Evolutionary conservation across 2,888 invertebrate species (phyloP).

Genomic region (Zhuqinia jingwanae): DNA sequence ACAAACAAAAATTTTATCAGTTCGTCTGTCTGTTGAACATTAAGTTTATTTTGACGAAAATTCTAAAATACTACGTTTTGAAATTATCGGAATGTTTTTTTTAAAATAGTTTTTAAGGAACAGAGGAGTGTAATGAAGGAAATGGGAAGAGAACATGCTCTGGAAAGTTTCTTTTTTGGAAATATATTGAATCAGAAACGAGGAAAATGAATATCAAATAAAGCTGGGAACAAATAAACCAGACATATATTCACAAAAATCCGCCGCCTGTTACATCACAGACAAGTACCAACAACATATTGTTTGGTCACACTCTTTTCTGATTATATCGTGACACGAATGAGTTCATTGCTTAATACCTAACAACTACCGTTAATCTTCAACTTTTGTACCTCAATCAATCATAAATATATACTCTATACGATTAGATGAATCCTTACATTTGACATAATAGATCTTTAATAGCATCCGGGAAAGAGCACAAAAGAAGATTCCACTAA

Average conservation of each 20-base stretch:
- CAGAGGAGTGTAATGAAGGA: background rate
- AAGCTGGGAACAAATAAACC: constrained; percentile 51
- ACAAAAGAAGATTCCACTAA: constrained; percentile 47
- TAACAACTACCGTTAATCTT: constrained; percentile 62
- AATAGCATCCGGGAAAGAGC: constrained; percentile 13
- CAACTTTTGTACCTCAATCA: constrained; percentile 68
- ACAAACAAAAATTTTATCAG: constrained; percentile 60
- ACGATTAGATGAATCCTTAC: constrained; percentile 30
- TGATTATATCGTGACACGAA: constrained; percentile 60
- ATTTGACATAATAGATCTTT: constrained; percentile 51
- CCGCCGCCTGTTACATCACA: constrained; percentile 73
- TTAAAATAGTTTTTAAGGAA: constrained; percentile 16
- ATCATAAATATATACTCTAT: constrained; percentile 60
- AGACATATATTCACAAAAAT: constrained; percentile 59
- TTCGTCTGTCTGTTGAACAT: constrained; percentile 61
- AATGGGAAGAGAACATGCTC: constrained; percentile 16
- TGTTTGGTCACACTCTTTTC: constrained; percentile 64
- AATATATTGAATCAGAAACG: constrained; percentile 8
- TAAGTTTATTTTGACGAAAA: constrained; percentile 45
- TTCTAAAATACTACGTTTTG: constrained; percentile 38
- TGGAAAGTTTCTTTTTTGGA: constrained; percentile 9
- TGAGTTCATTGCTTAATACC: constrained; percentile 40
- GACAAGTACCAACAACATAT: constrained; percentile 73
- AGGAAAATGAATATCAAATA: constrained; percentile 31
- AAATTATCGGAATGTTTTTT: constrained; percentile 61